Base-by-base conservation (phyloP, 2,113 vertebrate species). In the Columba janthina region DNA sequence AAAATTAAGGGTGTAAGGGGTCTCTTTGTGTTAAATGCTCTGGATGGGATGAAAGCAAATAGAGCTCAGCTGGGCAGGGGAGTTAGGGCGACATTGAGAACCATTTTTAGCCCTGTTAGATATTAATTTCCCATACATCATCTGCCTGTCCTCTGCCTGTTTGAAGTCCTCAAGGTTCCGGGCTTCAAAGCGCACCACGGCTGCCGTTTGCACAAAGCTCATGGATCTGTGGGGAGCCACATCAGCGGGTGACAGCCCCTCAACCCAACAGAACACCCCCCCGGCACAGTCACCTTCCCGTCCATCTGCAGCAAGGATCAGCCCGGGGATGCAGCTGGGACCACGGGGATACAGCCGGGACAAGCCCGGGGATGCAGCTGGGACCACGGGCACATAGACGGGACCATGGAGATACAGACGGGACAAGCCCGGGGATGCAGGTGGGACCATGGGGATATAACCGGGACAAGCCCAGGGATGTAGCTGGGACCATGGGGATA, bases 91-190 rank as follows among this genome's bases (percentile, higher is more conserved):
- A 95, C 96, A 94, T 2, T 14, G 78, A 96, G 93, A 96, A 92
- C 92, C 82, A 96, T 95, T 98, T 97, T 96, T 96, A 97, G 97
- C 94, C 91, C 97, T 10, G 94, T 96, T 97, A 98, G 97, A 88
- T 97, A 97, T 97, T 98, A 98, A 98, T 98, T 98, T 98, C 96
- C 93, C 93, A 44, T 90, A 94, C 92, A 98, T 97, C 97, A 97
- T 97, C 97, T 48, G 82, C 96, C 96, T 85, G 96, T 97, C 97
- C 97, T 97, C 94, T 64, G 95, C 96, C 97, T 61, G 71, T 98
- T 98, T 98, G 98, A 98, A 98, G 97, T 67, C 96, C 94, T 96
- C 95, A 88, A 97, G 96, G 97, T 96, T 96, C 88, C 95, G 67
- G 78, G 97, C 97, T 98, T 98, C 97, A 98, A 98, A 98, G 97